Base-by-base conservation (phyloP, 1,140 invertebrate species). In the Platyscapa corneri region DNA sequence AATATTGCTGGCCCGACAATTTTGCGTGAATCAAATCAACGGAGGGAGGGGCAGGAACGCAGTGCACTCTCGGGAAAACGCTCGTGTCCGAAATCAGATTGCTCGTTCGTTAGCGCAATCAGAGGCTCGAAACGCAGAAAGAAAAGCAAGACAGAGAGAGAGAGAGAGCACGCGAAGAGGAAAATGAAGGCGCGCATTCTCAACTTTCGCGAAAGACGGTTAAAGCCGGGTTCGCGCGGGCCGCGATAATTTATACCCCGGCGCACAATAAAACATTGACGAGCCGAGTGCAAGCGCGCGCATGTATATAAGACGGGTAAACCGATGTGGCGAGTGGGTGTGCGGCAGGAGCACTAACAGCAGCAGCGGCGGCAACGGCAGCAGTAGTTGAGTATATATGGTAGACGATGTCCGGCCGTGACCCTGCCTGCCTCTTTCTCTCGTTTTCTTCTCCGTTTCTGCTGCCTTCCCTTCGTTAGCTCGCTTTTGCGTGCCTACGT, bases 371-470 rank as follows among this genome's bases (percentile, higher is more conserved):
- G 20, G 76, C 56, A 72, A 80, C 16, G 49, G 42, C 74, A 49
- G 10, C 46, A 79, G 56, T 75, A 72, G 74, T 65, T 74, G 89
- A 16, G 88, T 88, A 79, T 75, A 82, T 77, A 67, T 53, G 65
- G 84, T 81, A 92, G 92, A 93, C 92, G 90, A 92, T 93, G 92
- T 92, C 92, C 93, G 92, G 92, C 93, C 93, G 87, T 93, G 92
- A 93, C 92, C 92, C 93, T 93, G 91, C 90, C 86, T 87, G 83
- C 30, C 65, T 37, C 46, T 67, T 56, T 67, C 60, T 67, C 82
- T 83, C 92, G 34, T 53, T 80, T 76, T 83, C 82, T 83, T 27
- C 72, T 83, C 72, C 32, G 72, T 64, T 75, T 65, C 37, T 18
- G 84, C 37, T 18, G 77, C n/a, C 67, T 34, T 56, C 64, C 23